Evolutionary conservation across 2,113 vertebrate species (phyloP).

Genomic region (Perca schrenkii): DNA sequence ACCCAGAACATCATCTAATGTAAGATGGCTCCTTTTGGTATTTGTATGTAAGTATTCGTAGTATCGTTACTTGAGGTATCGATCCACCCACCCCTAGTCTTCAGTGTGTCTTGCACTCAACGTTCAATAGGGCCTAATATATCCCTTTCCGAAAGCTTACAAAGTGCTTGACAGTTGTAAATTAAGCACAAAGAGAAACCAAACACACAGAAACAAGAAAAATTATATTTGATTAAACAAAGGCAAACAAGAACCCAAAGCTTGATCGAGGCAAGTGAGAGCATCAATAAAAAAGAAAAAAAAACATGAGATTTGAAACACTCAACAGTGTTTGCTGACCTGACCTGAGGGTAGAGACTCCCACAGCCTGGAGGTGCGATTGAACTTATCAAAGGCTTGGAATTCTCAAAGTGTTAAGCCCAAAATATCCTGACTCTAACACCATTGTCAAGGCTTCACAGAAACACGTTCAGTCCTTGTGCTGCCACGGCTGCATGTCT

Average conservation of each 20-base stretch:
- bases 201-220: not conserved
- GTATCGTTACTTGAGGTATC: not conserved
- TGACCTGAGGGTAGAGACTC: constrained; percentile 7
- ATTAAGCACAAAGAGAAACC: not conserved
- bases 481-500: constrained; percentile 10
- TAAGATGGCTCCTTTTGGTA: no score
- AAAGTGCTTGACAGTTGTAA: not conserved
- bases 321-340: not conserved
- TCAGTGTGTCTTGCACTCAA: not conserved
- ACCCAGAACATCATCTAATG: no score
- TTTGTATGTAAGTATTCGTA: not conserved
- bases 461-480: constrained; percentile 16
- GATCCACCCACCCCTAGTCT: not conserved
- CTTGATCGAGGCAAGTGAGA: not conserved
- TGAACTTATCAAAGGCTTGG: constrained; percentile 33
- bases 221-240: not conserved
- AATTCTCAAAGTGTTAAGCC: not conserved
- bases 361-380: constrained; percentile 16
- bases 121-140: not conserved
- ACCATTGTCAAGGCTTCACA: constrained; percentile 15
- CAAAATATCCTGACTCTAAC: constrained; percentile 6
- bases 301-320: constrained; percentile 20
- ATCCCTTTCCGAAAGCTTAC: not conserved
- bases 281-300: not conserved
- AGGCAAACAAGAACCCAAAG: not conserved